Conservation (phyloP, 2,113 vertebrate genomes). For the Choloepus hoffmanni region DNA sequence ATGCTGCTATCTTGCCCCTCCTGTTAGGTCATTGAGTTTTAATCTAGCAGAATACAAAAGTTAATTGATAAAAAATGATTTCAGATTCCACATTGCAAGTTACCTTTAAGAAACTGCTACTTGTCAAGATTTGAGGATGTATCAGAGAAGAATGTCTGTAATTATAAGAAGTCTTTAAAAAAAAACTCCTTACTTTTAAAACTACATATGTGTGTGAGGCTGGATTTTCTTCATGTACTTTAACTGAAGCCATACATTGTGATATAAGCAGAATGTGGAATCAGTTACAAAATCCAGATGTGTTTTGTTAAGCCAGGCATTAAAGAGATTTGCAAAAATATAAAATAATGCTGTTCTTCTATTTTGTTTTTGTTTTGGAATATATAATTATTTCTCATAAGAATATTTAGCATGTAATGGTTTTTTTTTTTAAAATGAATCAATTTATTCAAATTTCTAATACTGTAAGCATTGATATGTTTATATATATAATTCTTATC, state of each 20-base stretch:
- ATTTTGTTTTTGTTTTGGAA: not conserved
- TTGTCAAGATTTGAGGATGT: slow-evolving; percentile 12
- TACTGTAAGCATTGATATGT: not conserved
- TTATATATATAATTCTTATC: not conserved
- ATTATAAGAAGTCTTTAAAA: not conserved
- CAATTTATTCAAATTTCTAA: slow-evolving; percentile 35
- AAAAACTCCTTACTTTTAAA: not conserved
- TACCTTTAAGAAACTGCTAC: not conserved
- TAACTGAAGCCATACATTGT: not conserved
- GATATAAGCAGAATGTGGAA: not conserved
- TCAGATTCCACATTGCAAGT: not conserved
- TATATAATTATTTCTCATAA: slow-evolving; percentile 8
- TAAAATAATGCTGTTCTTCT: not conserved
- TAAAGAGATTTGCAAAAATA: slow-evolving; percentile 8
- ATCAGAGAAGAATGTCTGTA: not conserved
- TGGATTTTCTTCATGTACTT: slow-evolving; percentile 15
- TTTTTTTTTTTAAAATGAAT: slow-evolving; percentile 31
- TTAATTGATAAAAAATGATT: not conserved
- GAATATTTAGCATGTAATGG: not conserved
- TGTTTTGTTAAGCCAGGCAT: slow-evolving; percentile 18
- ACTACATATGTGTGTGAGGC: not conserved
- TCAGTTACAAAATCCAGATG: not conserved
- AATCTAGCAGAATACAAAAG: not conserved
- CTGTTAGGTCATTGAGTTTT: not conserved
- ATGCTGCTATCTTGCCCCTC: too few relatives aligned